Percentiles rank a stretch among this genome's conserved stretches.
Conservation (phyloP, 2,888 invertebrate species). For the Dichetophora obliterata region DNA sequence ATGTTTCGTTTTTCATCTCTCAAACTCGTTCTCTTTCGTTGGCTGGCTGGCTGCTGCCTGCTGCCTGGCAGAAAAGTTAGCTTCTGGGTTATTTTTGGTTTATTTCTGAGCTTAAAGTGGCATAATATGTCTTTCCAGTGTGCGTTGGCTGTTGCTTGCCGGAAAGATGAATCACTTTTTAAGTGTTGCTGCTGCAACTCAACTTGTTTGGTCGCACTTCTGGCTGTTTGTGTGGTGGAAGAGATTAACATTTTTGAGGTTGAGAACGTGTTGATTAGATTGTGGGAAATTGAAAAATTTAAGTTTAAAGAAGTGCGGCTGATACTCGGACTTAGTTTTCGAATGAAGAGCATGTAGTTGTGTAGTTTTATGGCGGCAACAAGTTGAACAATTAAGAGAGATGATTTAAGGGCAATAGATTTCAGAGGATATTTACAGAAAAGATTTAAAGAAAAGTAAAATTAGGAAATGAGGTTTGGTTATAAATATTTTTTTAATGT, state of each 20-base stretch:
- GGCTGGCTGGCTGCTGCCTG: not conserved
- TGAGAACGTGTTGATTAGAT: slow-evolving; percentile 35
- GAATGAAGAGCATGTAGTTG: not conserved
- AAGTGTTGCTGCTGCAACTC: slow-evolving; percentile 26
- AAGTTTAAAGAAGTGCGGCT: slow-evolving; percentile 31
- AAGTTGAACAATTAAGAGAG: not conserved
- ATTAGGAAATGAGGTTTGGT: too few relatives aligned
- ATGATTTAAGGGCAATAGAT: not conserved
- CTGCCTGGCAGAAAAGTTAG: slow-evolving; percentile 17
- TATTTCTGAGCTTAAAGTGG: slow-evolving; percentile 46
- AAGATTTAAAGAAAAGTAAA: not conserved
- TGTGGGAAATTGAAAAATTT: slow-evolving; percentile 38
- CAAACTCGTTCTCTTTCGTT: too few relatives aligned
- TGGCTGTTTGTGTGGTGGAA: slow-evolving; percentile 37
- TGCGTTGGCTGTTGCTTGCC: slow-evolving; percentile 19
- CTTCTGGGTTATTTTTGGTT: slow-evolving; percentile 35
- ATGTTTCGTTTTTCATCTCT: slow-evolving; percentile 33
- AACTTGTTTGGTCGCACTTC: not conserved
- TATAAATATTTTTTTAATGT: too few relatives aligned
- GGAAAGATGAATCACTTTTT: slow-evolving; percentile 37
- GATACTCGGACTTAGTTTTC: not conserved
- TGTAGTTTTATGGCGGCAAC: not conserved
- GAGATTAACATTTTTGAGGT: slow-evolving; percentile 43
- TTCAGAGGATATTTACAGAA: too few relatives aligned
- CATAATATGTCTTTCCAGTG: slow-evolving; percentile 44